phyloP scores from a whole-genome alignment of 2,888 invertebrate genomes.

The Barypeithes pellucidus region DNA sequence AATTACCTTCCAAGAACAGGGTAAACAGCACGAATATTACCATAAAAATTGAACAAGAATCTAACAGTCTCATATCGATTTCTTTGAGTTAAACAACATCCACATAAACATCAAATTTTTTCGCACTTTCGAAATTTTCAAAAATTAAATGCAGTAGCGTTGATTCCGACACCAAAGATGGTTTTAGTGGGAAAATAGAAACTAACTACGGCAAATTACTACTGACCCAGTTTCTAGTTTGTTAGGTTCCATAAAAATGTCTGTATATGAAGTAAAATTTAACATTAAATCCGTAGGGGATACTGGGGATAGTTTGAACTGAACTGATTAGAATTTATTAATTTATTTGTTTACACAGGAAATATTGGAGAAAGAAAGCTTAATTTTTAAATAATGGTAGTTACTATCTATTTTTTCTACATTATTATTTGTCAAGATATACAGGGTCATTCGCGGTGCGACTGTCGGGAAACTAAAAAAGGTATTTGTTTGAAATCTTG shows the following conservation, averaged over 20 bases:
- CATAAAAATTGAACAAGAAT: background rate
- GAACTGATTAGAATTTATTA: too few species aligned
- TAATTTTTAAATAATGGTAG: too few species aligned
- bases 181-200: background rate
- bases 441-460: too few species aligned
- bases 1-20: background rate
- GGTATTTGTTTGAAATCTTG: too few species aligned
- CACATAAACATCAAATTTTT: background rate
- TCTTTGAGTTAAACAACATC: background rate
- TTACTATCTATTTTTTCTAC: too few species aligned
- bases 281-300: too few species aligned
- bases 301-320: too few species aligned
- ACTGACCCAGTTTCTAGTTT: constrained; percentile 14
- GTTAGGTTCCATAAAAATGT: constrained; percentile 11
- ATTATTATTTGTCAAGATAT: too few species aligned
- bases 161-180: background rate
- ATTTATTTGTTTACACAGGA: too few species aligned
- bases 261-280: constrained; percentile 4
- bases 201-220: constrained; percentile 11
- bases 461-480: too few species aligned
- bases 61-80: constrained; percentile 5
- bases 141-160: background rate
- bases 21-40: background rate
- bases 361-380: too few species aligned
- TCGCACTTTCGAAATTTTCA: background rate